A percentile compares a stretch with the other conserved stretches of the same genome.
Evolutionary conservation across 2,113 vertebrate genomes (phyloP).

Genomic region (Rhizomys pruinosus): DNA sequence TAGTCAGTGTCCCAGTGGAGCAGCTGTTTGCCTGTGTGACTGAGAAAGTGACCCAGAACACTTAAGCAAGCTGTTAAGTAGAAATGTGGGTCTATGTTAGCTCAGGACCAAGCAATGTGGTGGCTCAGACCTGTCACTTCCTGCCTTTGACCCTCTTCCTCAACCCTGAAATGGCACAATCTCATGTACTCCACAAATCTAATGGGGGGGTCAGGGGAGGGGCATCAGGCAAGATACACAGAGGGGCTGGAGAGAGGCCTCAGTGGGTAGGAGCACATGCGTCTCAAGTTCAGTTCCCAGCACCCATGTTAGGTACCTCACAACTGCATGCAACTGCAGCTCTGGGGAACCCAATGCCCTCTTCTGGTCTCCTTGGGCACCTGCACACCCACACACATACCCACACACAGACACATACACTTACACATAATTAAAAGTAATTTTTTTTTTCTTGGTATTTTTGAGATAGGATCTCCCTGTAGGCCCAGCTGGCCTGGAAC

Average conservation of each 20-base stretch:
- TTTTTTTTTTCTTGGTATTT: too few relatives aligned
- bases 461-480: not conserved
- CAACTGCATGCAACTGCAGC: not conserved
- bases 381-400: not conserved
- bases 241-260: not conserved
- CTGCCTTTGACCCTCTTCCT: not conserved
- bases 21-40: too few relatives aligned
- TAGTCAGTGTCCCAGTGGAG: not conserved
- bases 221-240: not conserved
- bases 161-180: not conserved
- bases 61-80: not conserved
- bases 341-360: not conserved
- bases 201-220: not conserved
- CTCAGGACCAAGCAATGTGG: not conserved
- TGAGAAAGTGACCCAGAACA: too few relatives aligned
- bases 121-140: not conserved
- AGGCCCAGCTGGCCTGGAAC: too few relatives aligned
- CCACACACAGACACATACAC: not conserved
- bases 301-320: not conserved
- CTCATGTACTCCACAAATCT: not conserved
- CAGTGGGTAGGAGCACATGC: not conserved
- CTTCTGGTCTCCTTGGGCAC: not conserved
- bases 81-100: not conserved
- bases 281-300: not conserved
- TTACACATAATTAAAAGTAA: not conserved